Conservation (phyloP, 1,140 invertebrate species). For the Metaphire vulgaris region DNA sequence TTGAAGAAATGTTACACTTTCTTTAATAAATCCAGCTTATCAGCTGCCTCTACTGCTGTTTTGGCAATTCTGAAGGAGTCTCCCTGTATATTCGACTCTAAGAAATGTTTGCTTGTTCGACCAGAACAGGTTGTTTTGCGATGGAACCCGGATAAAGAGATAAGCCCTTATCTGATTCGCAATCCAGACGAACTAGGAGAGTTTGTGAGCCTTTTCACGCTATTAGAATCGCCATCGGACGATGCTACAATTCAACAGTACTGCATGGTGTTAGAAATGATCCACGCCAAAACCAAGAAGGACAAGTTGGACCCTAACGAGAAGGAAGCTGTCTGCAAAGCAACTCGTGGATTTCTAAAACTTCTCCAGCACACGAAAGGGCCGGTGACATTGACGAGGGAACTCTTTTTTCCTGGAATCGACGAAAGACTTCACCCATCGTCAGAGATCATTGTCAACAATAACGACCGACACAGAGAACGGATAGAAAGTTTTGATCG, state of each 20-base stretch:
- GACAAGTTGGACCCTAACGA: slow-evolving; percentile 33
- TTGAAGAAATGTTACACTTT: not conserved
- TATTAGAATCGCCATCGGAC: slow-evolving; percentile 33
- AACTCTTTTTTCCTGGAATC: slow-evolving; percentile 1
- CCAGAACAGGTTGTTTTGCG: slow-evolving; percentile 32
- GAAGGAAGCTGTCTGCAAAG: slow-evolving; percentile 28
- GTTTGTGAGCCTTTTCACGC: slow-evolving; percentile 34
- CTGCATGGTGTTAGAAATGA: slow-evolving; percentile 28
- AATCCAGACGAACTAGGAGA: slow-evolving; percentile 32
- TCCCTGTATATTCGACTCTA: not conserved
- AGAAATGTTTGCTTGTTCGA: slow-evolving; percentile 25
- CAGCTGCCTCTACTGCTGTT: not conserved
- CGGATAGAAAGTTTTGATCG: not conserved
- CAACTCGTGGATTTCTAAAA: slow-evolving; percentile 32
- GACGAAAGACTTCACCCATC: not conserved
- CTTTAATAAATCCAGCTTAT: not conserved
- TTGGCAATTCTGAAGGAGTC: not conserved
- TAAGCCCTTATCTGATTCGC: slow-evolving; percentile 33
- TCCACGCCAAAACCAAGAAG: slow-evolving; percentile 24
- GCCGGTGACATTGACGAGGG: not conserved
- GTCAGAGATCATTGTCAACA: not conserved
- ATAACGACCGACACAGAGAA: not conserved
- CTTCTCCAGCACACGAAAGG: not conserved
- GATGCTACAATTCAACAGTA: slow-evolving; percentile 31
- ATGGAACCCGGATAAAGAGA: slow-evolving; percentile 31